A percentile compares a stretch with the other conserved stretches of the same genome.
Conservation (phyloP, 1,140 invertebrate genomes). For the Trinorchestia longiramus region DNA sequence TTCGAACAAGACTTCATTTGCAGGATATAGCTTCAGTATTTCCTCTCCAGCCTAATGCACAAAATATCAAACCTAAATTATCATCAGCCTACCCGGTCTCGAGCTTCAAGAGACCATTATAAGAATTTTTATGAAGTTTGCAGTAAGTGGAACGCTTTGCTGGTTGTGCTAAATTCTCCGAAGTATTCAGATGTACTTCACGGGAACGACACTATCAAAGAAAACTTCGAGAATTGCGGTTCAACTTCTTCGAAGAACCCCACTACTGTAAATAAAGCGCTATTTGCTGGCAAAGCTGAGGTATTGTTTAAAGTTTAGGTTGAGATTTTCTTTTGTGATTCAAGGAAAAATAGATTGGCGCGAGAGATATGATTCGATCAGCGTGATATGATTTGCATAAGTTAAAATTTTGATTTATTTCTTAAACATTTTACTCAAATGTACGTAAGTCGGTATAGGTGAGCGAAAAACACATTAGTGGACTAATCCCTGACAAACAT, state of each 20-base stretch:
- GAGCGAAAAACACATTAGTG: background rate
- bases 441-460: background rate
- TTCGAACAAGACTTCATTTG: conserved; percentile 13
- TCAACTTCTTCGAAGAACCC: background rate
- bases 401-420: background rate
- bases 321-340: background rate
- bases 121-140: conserved; percentile 8
- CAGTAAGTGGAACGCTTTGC: background rate
- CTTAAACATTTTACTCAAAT: background rate
- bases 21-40: conserved; percentile 25
- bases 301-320: background rate
- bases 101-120: background rate
- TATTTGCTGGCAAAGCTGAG: background rate
- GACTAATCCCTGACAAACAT: background rate
- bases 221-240: background rate
- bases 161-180: background rate
- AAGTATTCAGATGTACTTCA: conserved; percentile 1
- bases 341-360: background rate
- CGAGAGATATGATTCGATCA: background rate
- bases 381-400: background rate
- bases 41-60: background rate
- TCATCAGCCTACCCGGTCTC: conserved; percentile 9
- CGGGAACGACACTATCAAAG: conserved; percentile 6
- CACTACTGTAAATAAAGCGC: background rate
- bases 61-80: conserved; percentile 29